Evolutionary conservation across 2,888 invertebrate species (phyloP), one percentile per base, ranked within the genome.

Genomic region (Oegoconia quadripuncta): DNA sequence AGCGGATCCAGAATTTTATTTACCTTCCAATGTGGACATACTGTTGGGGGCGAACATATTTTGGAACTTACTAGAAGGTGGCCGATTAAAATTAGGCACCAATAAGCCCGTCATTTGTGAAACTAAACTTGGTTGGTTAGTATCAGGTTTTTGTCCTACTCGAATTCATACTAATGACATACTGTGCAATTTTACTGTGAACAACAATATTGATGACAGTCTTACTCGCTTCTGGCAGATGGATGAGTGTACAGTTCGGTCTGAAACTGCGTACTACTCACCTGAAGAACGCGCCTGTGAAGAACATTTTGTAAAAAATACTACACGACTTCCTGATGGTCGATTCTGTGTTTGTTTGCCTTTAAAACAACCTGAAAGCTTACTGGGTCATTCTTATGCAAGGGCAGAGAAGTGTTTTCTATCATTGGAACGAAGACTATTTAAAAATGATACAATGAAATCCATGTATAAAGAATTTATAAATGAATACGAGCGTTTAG

Each of bases 41-140:
- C 22, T 55, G 8, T 39, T 55, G 0, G 54, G 55, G 8, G 58
- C 52, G 6, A 49, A 58, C 18, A 4, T 52, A 0, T 58, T 53
- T 37, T 51, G 51, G 50, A 47, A 52, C 9, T n/a, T 57, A 11
- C 38, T 54, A 13, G 48, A 48, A 9, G 23, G 44, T 7, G 46
- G 50, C 17, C 25, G 28, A 17, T 31, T 52, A 6, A 39, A 33
- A 3, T 27, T 52, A 39, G 52, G 52, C 27, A 7, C 23, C 3
- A 46, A 41, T 7, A 43, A 42, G 14, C 35, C 46, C 2, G 23
- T 42, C 6, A 38, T 49, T 12, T 37, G 23, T 34, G 44, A 46
- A 13, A 41, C 44, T 30, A 38, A 28, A 11, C 37, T 50, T 1
- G 46, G 46, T 9, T 50, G 44, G 44, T 3, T 50, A 13, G 41